A percentile compares a stretch with the other conserved stretches of the same genome.
These are phyloP conservation scores for Gari tellinella DNA, from an alignment of 2,888 invertebrate genomes.

Conservation along the genomic window DNA sequence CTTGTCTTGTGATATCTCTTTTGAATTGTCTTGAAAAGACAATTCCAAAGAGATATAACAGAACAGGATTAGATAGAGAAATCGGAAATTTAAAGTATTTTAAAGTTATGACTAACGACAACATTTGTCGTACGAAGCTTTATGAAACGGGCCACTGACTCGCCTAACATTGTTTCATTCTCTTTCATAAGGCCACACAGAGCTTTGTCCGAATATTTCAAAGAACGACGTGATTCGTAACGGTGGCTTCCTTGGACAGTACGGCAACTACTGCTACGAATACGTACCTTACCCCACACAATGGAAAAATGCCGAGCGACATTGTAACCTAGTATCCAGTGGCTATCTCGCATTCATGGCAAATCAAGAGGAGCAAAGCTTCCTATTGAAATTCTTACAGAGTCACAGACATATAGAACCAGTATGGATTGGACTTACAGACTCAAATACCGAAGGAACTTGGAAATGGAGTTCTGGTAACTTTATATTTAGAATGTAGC, in stretches of 20 bases:
- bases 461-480: conserved; percentile 49
- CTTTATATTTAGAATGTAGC: conserved; percentile 1
- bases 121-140: no score
- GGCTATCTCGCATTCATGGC: conserved; percentile 38
- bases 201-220: conserved; percentile 43
- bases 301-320: conserved; percentile 46
- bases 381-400: conserved; percentile 27
- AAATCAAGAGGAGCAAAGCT: conserved; percentile 43
- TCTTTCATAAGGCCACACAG: conserved; percentile 33
- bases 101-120: no score
- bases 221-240: conserved; percentile 23
- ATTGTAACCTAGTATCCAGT: conserved; percentile 23
- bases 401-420: conserved; percentile 23
- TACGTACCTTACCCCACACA: conserved; percentile 33
- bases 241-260: conserved; percentile 45
- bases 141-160: no score
- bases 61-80: no score
- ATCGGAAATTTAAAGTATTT: no score
- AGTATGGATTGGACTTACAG: conserved; percentile 48
- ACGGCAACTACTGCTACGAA: conserved; percentile 49
- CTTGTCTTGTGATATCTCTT: no score
- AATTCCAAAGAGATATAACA: no score
- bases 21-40: no score
- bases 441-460: conserved; percentile 28
- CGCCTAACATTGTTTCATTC: not conserved